Percentiles rank a stretch among this genome's conserved stretches.
These are phyloP conservation scores for Sebastes variabilis DNA, from an alignment of 2,797 vertebrate species.

Conservation along the genomic window DNA sequence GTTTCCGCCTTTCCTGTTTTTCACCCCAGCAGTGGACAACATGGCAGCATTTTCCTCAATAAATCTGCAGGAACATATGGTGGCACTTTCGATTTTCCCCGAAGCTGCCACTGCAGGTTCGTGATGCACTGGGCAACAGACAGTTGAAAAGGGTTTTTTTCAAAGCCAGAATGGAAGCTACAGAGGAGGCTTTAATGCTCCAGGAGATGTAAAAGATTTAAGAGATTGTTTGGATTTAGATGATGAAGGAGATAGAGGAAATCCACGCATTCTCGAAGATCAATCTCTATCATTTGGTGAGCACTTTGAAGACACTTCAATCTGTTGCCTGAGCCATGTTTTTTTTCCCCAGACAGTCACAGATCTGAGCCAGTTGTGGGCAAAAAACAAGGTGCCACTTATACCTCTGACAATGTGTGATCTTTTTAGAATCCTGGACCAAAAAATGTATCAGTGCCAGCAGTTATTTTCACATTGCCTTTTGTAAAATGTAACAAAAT, in stretches of 20 bases:
- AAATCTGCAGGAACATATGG: slow-evolving; percentile 54
- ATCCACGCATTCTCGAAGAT: slow-evolving; percentile 40
- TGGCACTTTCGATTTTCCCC: slow-evolving; percentile 40
- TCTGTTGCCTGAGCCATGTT: background rate
- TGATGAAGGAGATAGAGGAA: slow-evolving; percentile 28
- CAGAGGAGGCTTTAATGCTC: background rate
- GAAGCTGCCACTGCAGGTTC: slow-evolving; percentile 27
- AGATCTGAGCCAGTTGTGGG: slow-evolving; percentile 5
- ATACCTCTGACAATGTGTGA: background rate
- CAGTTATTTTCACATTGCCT: background rate
- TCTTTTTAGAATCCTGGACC: background rate
- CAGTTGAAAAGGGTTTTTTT: slow-evolving; percentile 8
- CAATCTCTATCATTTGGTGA: slow-evolving; percentile 32
- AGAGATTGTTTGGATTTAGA: slow-evolving; percentile 48
- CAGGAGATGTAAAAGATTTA: slow-evolving; percentile 31
- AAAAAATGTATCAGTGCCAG: background rate
- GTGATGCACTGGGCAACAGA: slow-evolving; percentile 23
- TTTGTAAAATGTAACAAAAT: no score
- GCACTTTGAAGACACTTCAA: slow-evolving; percentile 35
- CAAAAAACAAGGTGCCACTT: background rate
- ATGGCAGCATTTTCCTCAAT: slow-evolving; percentile 56
- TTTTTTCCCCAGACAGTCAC: background rate
- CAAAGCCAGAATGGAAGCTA: slow-evolving; percentile 7
- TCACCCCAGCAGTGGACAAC: slow-evolving; percentile 55
- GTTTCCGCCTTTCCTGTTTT: slow-evolving; percentile 45